Conservation (phyloP, 1,140 invertebrate genomes). For the Ylistrum balloti region DNA sequence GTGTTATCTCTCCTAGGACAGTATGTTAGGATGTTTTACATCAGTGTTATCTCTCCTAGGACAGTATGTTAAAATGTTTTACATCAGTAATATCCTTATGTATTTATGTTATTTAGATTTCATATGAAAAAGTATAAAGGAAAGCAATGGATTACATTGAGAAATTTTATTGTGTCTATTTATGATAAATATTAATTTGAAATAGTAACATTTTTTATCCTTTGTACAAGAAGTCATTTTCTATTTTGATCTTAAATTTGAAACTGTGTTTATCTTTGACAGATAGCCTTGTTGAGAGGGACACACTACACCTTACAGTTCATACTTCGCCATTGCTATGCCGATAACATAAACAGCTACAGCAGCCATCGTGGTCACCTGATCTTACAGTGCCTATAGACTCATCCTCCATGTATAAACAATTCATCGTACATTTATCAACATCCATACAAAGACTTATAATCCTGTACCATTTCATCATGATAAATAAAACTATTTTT, state of each 20-base stretch:
- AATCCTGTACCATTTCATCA: conserved; percentile 15
- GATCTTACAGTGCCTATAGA: conserved; percentile 38
- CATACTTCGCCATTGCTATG: conserved; percentile 13
- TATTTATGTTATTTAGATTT: no score
- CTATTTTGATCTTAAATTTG: background rate
- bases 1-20: no score
- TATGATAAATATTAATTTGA: no score
- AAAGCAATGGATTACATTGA: no score
- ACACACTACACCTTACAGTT: conserved; percentile 18
- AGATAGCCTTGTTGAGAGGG: background rate
- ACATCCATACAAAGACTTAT: background rate
- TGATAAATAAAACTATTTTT: conserved; percentile 29
- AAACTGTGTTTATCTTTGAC: background rate
- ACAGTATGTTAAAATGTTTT: no score
- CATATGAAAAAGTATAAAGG: no score
- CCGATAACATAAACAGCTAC: conserved; percentile 27
- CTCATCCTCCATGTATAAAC: conserved; percentile 7
- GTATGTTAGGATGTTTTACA: no score
- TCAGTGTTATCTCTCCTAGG: no score
- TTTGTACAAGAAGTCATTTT: no score
- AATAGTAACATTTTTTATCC: no score
- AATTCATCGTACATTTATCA: background rate
- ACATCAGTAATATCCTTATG: no score
- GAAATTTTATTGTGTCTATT: no score
- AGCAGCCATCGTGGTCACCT: background rate